Percentiles rank a stretch among this genome's conserved stretches.
phyloP scores from a whole-genome alignment of 2,797 vertebrate species.

The Helarctos malayanus region DNA sequence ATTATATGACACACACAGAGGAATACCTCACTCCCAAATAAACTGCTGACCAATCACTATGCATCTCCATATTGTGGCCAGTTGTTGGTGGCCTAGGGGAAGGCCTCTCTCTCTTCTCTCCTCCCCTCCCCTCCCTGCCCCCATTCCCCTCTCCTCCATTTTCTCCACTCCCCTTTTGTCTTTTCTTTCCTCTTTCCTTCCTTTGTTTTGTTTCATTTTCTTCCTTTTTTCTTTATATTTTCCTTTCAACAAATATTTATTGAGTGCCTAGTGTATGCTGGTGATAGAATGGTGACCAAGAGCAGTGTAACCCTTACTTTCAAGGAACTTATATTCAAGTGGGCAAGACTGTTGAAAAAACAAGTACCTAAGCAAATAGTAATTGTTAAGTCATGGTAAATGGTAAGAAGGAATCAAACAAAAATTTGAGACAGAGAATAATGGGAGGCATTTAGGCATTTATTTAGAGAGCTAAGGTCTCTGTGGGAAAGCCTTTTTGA shows the following conservation, averaged over 20 bases:
- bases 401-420: background rate
- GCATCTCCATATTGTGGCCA: background rate
- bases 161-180: background rate
- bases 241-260: conserved; percentile 32
- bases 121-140: no score
- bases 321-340: background rate
- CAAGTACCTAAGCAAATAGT: background rate
- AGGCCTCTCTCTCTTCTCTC: background rate
- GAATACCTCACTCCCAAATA: background rate
- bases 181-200: background rate
- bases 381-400: background rate
- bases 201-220: background rate
- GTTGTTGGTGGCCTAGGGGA: background rate
- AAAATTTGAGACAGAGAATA: background rate
- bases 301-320: background rate
- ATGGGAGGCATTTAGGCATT: background rate
- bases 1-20: background rate
- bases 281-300: background rate
- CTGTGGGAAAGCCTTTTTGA: background rate
- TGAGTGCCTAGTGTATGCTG: background rate
- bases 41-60: background rate
- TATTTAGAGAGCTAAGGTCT: background rate
- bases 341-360: background rate
- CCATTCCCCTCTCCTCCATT: background rate
- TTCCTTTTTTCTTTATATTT: background rate